Evolutionary conservation across 2,888 invertebrate genomes (phyloP), one percentile per base, ranked within the genome.

Genomic region (Catonia carolina): DNA sequence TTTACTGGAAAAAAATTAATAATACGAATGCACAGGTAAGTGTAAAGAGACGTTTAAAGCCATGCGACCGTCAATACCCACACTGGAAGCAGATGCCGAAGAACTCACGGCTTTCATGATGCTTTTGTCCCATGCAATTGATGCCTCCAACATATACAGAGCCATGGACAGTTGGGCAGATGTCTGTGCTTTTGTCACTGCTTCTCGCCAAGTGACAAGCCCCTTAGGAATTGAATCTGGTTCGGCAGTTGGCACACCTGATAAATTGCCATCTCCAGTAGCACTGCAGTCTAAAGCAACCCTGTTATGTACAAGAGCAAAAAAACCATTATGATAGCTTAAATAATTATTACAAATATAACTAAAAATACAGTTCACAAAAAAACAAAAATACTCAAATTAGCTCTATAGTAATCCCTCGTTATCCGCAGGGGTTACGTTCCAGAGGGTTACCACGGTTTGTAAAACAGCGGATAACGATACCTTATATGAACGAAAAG

Each of bases 51-150:
- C 15, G 50, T 22, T 17, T 15, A 36, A 59, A 55, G 55, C 55
- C 59, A 59, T 55, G 53, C 55, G 53, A 50, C 37, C 55, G 39
- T 23, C 37, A 39, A 48, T 60, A 57, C 56, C 57, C 60, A 60
- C 56, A 55, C 52, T 60, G 37, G 51, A 50, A 52, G 35, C 45
- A 37, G 56, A 52, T 50, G 52, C 45, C 41, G 61, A 47, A 55
- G 60, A 59, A 86, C 91, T 84, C 80, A 96, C 95, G 77, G 96
- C 97, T 82, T 96, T 95, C 96, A 98, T 96, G 70, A 96, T 91
- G 77, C 95, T 95, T 78, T 96, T 95, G 76, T 98, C 97, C 98
- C 98, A 98, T 36, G 96, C 95, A 67, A 98, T 91, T 70, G 88
- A 89, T 2, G 87, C 85, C 71, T 96, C 94, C 63, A 98, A 76